A percentile compares a stretch with the other conserved stretches of the same genome.
These are phyloP conservation scores for Labeo catla DNA, from an alignment of 2,113 vertebrate genomes.

Conservation along the genomic window DNA sequence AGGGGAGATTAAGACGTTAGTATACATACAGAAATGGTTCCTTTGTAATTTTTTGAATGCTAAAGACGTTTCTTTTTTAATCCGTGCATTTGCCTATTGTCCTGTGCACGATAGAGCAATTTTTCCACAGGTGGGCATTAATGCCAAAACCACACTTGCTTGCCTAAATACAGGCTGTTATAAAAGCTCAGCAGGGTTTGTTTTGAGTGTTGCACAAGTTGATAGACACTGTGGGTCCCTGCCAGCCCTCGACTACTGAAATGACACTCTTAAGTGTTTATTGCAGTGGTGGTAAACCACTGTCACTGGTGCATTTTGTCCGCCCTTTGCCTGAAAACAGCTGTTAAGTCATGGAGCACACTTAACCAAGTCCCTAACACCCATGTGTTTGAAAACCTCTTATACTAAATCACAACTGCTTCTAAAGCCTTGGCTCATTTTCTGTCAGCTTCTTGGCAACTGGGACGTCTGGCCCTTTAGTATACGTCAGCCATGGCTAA, in stretches of 20 bases:
- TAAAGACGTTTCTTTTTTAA: background rate
- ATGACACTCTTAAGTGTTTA: conserved; percentile 28
- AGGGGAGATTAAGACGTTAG: background rate
- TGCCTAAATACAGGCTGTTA: conserved; percentile 51
- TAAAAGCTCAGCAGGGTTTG: conserved; percentile 52
- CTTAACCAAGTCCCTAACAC: background rate
- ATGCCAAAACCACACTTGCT: conserved; percentile 68
- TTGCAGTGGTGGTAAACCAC: conserved; percentile 29
- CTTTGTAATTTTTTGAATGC: background rate
- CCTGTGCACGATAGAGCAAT: background rate
- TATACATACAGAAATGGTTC: background rate
- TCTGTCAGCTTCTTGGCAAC: conserved; percentile 1
- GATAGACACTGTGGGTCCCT: conserved; percentile 36
- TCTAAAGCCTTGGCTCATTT: background rate
- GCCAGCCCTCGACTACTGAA: background rate
- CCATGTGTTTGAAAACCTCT: conserved; percentile 6
- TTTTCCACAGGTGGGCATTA: conserved; percentile 54
- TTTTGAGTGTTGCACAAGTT: conserved; percentile 49
- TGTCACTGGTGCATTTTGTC: background rate
- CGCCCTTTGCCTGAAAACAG: background rate
- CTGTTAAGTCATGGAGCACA: background rate
- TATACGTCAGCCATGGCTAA: background rate
- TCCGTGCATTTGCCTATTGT: background rate
- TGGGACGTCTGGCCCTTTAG: background rate
- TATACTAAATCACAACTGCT: background rate